Conservation (phyloP, 2,797 vertebrate species). For the Channa striata region DNA sequence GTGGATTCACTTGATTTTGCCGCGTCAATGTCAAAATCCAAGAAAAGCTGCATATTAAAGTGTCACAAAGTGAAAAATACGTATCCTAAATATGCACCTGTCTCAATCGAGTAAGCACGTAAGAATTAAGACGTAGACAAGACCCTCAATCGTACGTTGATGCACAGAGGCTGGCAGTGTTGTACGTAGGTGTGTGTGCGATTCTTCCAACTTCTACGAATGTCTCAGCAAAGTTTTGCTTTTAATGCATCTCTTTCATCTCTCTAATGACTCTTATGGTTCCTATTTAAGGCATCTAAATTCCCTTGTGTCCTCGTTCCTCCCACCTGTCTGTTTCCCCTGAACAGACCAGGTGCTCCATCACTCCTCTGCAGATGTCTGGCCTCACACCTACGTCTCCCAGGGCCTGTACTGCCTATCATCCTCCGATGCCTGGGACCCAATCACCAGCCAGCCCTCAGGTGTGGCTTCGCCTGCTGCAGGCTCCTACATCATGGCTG, state of each 20-base stretch:
- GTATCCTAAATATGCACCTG: not conserved
- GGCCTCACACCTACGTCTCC: constrained; percentile 98
- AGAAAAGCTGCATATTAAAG: too few species aligned
- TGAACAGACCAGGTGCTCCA: constrained; percentile 89
- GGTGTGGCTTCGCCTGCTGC: constrained; percentile 92
- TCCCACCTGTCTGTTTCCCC: constrained; percentile 8
- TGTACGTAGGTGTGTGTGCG: too few species aligned
- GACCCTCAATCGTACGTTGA: too few species aligned
- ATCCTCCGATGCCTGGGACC: constrained; percentile 96
- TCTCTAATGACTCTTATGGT: not conserved
- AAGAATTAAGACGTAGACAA: too few species aligned
- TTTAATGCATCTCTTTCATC: too few species aligned
- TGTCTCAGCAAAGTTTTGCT: too few species aligned
- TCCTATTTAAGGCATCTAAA: not conserved
- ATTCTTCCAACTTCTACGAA: too few species aligned
- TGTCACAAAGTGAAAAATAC: too few species aligned
- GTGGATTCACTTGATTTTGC: not conserved
- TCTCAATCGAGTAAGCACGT: too few species aligned
- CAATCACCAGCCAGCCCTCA: constrained; percentile 93
- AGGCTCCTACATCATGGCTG: constrained; percentile 87
- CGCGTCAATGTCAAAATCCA: not conserved
- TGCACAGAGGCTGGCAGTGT: too few species aligned
- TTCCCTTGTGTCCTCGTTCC: not conserved
- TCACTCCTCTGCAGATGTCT: constrained; percentile 93
- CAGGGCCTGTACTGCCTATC: constrained; percentile 98